Percentiles rank a stretch among this genome's conserved stretches.
These are phyloP conservation scores for Caenorhabditis latens DNA, from an alignment of 1,140 invertebrate species.

Conservation along the genomic window DNA sequence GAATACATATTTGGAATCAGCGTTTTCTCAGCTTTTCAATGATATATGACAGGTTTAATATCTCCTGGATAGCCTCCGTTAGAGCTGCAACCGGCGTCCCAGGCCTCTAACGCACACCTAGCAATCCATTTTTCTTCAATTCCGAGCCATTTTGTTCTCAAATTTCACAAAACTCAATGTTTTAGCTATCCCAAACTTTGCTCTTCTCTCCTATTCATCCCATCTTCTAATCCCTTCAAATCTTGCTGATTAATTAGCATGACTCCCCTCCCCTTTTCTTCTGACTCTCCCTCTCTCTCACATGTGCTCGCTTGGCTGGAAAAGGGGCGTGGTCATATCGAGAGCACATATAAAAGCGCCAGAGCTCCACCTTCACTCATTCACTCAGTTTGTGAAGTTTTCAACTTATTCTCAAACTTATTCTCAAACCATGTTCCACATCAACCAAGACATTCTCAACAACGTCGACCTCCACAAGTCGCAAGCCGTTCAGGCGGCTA, in stretches of 20 bases:
- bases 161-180: too few relatives aligned
- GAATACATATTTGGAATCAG: too few relatives aligned
- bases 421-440: slow-evolving; percentile 27
- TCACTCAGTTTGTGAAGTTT: neutral
- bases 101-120: too few relatives aligned
- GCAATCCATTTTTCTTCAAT: too few relatives aligned
- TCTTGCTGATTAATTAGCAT: slow-evolving; percentile 44
- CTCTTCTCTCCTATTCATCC: neutral
- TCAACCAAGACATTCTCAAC: slow-evolving; percentile 30
- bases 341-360: neutral
- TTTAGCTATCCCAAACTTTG: too few relatives aligned
- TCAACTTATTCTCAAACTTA: neutral
- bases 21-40: too few relatives aligned
- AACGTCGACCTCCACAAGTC: slow-evolving; percentile 4
- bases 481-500: neutral
- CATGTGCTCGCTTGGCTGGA: too few relatives aligned
- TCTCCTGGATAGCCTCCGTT: too few relatives aligned
- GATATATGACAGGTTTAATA: too few relatives aligned
- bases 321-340: too few relatives aligned
- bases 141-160: too few relatives aligned
- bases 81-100: too few relatives aligned
- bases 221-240: neutral
- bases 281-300: neutral
- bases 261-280: neutral
- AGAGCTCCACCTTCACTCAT: neutral